Base-by-base conservation (phyloP, 1,140 invertebrate species). In the Drosophila suzukii region DNA sequence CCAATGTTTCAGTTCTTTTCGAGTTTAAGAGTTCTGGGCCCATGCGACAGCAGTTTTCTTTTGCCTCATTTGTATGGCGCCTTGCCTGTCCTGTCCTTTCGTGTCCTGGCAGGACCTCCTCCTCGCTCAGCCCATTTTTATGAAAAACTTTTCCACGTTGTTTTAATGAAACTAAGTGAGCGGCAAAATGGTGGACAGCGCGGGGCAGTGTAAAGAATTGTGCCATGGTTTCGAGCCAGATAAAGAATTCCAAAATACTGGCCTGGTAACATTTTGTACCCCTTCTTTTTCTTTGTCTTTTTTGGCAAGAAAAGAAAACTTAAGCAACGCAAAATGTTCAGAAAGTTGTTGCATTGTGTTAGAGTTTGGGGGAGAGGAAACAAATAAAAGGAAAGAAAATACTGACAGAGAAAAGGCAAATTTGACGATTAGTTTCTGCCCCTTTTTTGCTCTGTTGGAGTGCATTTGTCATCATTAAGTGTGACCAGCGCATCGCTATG, bases 91-190 rank as follows among this genome's bases (percentile, higher is more conserved):
- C 10, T 10, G 15, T 17, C 34, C 8, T n/a, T 43, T 39, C 5
- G 12, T 13, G 39, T 43, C 39, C n/a, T 43, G 39, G 13, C 39
- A 43, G 27, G 27, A 43, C 10, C 54, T n/a, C n/a, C 34, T 51
- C 36, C 32, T 24, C n/a, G 7, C 6, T 70, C 17, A 13, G n/a
- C 24, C 24, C 36, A 49, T 61, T 46, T 50, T 58, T 38, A 11
- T 20, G 38, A 12, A 72, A 72, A 73, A 75, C 30, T 82, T 62
- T 70, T 24, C 63, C 34, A 58, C 54, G 72, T 76, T 76, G 61
- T 71, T 84, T 79, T 83, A 84, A 84, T 84, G 81, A 84, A 85
- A 81, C 81, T 84, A 85, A 84, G 81, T 84, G 74, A 84, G 81
- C 82, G 78, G 58, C 60, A 84, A 78, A 61, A 61, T 63, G 58